These are phyloP conservation scores for Phaetusa simplex DNA, from an alignment of 2,113 vertebrate genomes.

Conservation along the genomic window DNA sequence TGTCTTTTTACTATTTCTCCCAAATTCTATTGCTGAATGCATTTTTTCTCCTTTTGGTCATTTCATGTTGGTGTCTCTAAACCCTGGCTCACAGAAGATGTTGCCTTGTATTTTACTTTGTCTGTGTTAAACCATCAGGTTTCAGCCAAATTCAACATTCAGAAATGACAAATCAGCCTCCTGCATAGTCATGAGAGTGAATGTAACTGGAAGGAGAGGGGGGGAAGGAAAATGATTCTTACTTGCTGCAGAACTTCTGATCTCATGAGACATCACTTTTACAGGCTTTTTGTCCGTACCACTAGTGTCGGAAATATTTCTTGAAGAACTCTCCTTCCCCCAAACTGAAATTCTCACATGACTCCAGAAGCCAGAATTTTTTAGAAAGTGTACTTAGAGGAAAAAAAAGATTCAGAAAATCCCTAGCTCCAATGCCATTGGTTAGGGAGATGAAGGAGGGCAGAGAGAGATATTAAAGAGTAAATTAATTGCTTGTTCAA, in stretches of 20 bases:
- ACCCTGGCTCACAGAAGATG: not conserved
- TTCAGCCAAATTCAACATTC: not conserved
- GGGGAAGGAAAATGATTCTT: not conserved
- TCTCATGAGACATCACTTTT: not conserved
- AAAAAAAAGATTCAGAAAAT: not conserved
- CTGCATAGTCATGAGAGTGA: not conserved
- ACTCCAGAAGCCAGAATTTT: not conserved
- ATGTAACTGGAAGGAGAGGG: not conserved
- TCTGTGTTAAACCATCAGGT: not conserved
- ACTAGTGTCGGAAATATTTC: not conserved
- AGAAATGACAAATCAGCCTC: not conserved
- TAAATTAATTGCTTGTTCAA: not conserved
- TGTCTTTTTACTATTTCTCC: not conserved
- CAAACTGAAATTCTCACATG: not conserved
- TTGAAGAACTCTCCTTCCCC: not conserved
- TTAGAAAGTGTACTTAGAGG: not conserved
- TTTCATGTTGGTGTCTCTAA: not conserved
- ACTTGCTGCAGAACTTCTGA: not conserved
- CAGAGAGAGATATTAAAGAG: not conserved
- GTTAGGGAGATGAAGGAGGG: not conserved
- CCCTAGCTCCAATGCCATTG: not conserved
- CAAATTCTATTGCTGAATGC: not conserved
- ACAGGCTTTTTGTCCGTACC: not conserved
- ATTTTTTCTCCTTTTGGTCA: slow-evolving; percentile 16
- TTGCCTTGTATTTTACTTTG: not conserved